Evolutionary conservation across 2,888 invertebrate species (phyloP), one percentile per base, ranked within the genome.

Genomic region (Auanema sp.): DNA sequence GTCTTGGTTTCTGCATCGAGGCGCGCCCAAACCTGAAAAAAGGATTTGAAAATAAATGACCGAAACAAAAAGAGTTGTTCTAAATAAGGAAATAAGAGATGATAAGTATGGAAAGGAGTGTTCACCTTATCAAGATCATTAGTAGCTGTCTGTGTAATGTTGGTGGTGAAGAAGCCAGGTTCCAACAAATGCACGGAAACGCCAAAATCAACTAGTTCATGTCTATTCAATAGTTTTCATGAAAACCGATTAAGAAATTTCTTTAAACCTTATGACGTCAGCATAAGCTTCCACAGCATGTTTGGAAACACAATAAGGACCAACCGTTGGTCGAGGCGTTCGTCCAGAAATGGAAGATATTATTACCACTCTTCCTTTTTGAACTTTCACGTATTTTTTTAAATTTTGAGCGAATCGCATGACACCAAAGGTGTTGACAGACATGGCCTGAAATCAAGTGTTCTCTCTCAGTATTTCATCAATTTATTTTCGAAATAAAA

Each of bases 311-410:
- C 76, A 74, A 51, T 80, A 80, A 6, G 80, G 79, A 0, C 80
- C 80, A 24, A 77, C 69, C 2, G 68, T 66, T 12, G 79, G 76
- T 14, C 71, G 84, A 1, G 84, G 78, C 21, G 84, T 62, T 33
- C 81, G 68, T 6, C 84, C 85, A 64, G 83, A 83, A 41, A 84
- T 81, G 65, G 84, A 84, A 2, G 85, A 84, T 1, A 85, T 82
- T 68, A 84, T 86, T 14, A 86, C 77, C 42, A 86, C 68, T 61
- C 70, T 59, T 47, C 70, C 70, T 25, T 59, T 16, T 51, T 65
- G 68, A 18, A 65, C 60, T 65, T 80, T 80, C 49, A 80, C 71
- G 50, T 71, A 69, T 47, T 77, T 69, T 58, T 75, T 76, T 51
- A 80, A 62, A 23, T 53, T 58, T 57, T 81, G 76, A 18, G 78